Evolutionary conservation across 2,888 invertebrate species (phyloP).

Genomic region (Drosophila antonietae): DNA sequence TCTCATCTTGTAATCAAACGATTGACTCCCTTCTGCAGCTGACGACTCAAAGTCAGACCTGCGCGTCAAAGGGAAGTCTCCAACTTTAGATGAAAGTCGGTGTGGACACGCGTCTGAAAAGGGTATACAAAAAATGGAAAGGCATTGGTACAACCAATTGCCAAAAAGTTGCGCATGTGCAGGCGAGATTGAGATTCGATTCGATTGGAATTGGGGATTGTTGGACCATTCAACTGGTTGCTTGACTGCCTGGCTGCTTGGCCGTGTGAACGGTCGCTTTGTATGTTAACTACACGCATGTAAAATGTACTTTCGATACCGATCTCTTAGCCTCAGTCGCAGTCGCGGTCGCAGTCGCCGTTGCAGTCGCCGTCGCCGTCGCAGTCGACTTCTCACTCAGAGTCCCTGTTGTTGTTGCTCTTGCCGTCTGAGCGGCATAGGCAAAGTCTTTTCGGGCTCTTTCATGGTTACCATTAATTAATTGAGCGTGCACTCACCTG

Average conservation of each 20-base stretch:
- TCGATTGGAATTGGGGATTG: conserved; percentile 64
- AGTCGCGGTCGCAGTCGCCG: conserved; percentile 23
- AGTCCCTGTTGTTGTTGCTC: conserved; percentile 9
- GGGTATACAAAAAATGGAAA: conserved; percentile 71
- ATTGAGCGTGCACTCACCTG: conserved; percentile 72
- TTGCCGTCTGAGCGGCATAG: conserved; percentile 52
- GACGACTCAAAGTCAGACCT: no score
- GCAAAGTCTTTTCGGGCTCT: conserved; percentile 66
- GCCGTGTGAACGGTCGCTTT: conserved; percentile 77
- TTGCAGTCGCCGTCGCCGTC: neutral
- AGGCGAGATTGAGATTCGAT: conserved; percentile 71
- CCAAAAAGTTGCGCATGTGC: conserved; percentile 72
- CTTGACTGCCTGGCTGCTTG: conserved; percentile 13
- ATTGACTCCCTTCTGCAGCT: no score
- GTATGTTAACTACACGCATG: conserved; percentile 79
- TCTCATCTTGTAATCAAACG: no score
- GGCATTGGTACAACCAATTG: conserved; percentile 59
- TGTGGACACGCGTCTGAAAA: conserved; percentile 1
- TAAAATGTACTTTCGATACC: conserved; percentile 78
- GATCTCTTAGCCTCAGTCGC: conserved; percentile 53
- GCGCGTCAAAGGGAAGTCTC: neutral
- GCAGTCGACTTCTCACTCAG: conserved; percentile 8
- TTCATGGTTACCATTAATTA: conserved; percentile 77
- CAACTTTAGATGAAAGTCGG: neutral
- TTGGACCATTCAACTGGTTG: conserved; percentile 60